phyloP scores from a whole-genome alignment of 2,888 invertebrate species.

The Morinoia aosen region DNA sequence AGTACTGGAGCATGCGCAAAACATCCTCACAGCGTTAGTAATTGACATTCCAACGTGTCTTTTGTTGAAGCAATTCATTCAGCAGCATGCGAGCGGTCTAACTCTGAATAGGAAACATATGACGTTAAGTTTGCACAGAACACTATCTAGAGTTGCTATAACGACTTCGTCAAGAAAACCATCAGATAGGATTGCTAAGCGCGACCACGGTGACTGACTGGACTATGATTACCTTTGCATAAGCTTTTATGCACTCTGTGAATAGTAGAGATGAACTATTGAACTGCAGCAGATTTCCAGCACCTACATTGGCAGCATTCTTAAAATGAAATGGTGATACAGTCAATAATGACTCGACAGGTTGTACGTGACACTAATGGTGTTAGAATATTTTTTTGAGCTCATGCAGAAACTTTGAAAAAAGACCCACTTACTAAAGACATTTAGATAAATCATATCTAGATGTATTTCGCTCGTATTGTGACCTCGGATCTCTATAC shows the following conservation, averaged over 20 bases:
- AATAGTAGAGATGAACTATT: neutral
- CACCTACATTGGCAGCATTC: neutral
- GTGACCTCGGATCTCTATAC: neutral
- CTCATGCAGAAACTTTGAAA: neutral
- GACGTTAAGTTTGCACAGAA: neutral
- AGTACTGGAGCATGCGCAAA: neutral
- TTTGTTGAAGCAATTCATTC: neutral
- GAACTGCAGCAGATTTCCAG: neutral
- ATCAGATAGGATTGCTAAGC: neutral
- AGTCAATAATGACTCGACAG: neutral
- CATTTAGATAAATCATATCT: neutral
- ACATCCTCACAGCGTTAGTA: slow-evolving; percentile 7
- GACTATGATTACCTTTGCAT: neutral
- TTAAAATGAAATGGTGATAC: neutral
- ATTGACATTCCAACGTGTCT: slow-evolving; percentile 14
- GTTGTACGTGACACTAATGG: neutral
- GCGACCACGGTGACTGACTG: neutral
- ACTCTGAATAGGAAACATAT: neutral
- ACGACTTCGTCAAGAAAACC: neutral
- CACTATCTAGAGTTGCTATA: neutral
- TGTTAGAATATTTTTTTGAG: neutral
- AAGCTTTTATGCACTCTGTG: neutral
- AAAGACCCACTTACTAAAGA: neutral
- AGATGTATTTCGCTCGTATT: neutral
- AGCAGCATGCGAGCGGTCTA: neutral